phyloP scores from a whole-genome alignment of 2,113 vertebrate genomes.

The Turdus rufiventris region DNA sequence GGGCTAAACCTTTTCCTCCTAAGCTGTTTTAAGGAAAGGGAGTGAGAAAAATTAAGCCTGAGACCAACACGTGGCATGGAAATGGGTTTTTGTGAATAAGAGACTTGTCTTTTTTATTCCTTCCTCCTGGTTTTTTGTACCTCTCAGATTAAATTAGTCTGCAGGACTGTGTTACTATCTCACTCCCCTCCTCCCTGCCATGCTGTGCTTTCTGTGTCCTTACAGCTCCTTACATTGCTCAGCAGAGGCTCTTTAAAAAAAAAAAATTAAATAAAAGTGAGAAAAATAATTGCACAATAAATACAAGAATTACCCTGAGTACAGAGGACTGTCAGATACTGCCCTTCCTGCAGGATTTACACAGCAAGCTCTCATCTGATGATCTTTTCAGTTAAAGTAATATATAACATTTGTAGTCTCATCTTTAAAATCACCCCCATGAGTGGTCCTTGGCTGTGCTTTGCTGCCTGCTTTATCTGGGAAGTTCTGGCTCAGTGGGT shows the following conservation, averaged over 20 bases:
- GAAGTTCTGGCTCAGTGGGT: conserved; percentile 7
- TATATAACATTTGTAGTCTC: neutral
- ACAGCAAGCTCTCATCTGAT: conserved; percentile 12
- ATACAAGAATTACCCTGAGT: neutral
- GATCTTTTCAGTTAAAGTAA: neutral
- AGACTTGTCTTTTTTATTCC: neutral
- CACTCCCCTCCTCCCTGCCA: neutral
- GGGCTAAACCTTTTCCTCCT: neutral
- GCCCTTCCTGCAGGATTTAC: conserved; percentile 8
- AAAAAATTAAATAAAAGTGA: neutral
- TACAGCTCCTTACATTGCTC: neutral
- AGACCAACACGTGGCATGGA: neutral
- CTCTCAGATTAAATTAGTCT: neutral
- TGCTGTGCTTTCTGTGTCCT: neutral
- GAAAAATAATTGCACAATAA: conserved; percentile 31
- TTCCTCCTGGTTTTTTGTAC: neutral
- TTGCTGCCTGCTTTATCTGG: neutral
- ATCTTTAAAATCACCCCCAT: neutral
- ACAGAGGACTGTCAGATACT: neutral
- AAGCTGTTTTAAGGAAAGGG: neutral
- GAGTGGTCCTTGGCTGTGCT: neutral
- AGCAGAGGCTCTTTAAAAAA: neutral
- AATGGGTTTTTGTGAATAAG: neutral
- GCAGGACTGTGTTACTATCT: neutral
- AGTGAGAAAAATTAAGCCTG: neutral